Evolutionary conservation across 2,888 invertebrate species (phyloP).

Genomic region (Serrognathus titanus): DNA sequence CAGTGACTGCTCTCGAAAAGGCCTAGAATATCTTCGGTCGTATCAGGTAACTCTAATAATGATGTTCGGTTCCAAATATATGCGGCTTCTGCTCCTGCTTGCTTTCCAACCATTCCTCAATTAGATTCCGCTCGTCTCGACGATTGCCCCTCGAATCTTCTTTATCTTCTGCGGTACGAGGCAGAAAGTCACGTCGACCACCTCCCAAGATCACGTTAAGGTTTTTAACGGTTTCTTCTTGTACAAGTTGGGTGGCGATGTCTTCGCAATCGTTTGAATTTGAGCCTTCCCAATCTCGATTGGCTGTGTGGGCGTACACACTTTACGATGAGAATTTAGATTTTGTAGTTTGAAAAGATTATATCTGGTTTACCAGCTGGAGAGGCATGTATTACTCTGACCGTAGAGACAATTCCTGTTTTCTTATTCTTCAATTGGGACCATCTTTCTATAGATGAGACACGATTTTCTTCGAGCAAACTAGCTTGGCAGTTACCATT

Average conservation of each 20-base stretch:
- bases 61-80: constrained; percentile 59
- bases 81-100: constrained; percentile 46
- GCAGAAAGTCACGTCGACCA: constrained; percentile 64
- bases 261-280: constrained; percentile 56
- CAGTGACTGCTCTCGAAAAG: constrained; percentile 38
- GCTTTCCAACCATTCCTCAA: constrained; percentile 62
- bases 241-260: constrained; percentile 71
- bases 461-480: constrained; percentile 53
- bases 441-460: constrained; percentile 66
- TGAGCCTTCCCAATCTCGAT: constrained; percentile 73
- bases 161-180: constrained; percentile 52
- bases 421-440: constrained; percentile 61
- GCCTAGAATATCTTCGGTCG: constrained; percentile 54
- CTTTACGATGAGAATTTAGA: constrained; percentile 39
- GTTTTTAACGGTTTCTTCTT: constrained; percentile 62
- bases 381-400: constrained; percentile 71
- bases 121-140: constrained; percentile 63
- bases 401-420: constrained; percentile 68
- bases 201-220: constrained; percentile 78
- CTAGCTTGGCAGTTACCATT: constrained; percentile 59
- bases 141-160: constrained; percentile 56
- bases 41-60: constrained; percentile 52
- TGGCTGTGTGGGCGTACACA: constrained; percentile 67
- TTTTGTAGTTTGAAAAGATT: too few species aligned
- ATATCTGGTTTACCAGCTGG: constrained; percentile 56